Base-by-base conservation (phyloP, 2,797 vertebrate genomes). In the Semaprochilodus insignis region DNA sequence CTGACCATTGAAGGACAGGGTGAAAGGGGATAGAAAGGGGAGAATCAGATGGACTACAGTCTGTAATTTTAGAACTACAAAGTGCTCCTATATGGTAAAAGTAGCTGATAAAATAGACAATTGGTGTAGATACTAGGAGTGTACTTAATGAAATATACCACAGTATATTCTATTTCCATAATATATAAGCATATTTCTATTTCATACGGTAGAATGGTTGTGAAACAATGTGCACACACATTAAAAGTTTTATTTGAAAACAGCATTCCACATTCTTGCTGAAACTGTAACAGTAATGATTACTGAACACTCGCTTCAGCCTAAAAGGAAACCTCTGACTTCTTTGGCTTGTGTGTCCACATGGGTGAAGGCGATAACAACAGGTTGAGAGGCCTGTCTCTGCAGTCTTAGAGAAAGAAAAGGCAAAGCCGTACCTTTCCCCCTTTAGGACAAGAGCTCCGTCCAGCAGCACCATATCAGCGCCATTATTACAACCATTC, bases 391-490 rank as follows among this genome's bases (percentile, higher is more conserved):
- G n/a, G 23, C 4, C 31, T 66, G 63, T 36, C 31, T 80, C 74
- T 90, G 81, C 75, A 85, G 63, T 81, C 62, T 78, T 75, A 89
- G 75, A 88, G 78, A 88, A 91, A 91, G 85, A 89, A 93, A 90
- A 90, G 92, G 89, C 90, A 90, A 91, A 94, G 91, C 93, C 95
- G 89, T 97, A 97, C 97, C 97, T 98, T 95, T 90, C 94, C 90
- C 93, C 87, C 84, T 91, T 94, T 96, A 97, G 93, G 95, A 95
- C 48, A 95, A 95, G 90, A 96, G 96, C 95, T 98, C 97, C 88
- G 96, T 96, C 96, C 96, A 97, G 95, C 96, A 97, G 95, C 97
- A 97, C 97, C 97, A 96, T 93, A 96, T 94, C 94, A 96, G 94
- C 92, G 95, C 95, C 94, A 96, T 92, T 93, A 97, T 95, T 92